Evolutionary conservation across 2,888 invertebrate genomes (phyloP).

Genomic region (Clanis bilineata): DNA sequence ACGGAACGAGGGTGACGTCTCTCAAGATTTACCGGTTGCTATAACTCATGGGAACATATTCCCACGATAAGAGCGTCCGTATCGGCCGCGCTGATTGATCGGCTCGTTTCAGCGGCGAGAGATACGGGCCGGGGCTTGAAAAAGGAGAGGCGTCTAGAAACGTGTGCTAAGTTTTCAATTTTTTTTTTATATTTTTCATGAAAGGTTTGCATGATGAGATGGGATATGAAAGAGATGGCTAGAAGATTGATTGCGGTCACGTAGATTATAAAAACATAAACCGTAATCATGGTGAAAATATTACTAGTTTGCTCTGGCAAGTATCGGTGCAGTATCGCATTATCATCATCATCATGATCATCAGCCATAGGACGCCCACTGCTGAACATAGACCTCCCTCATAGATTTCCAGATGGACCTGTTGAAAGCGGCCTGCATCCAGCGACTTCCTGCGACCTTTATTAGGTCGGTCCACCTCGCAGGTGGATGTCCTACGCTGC

Average conservation of each 20-base stretch:
- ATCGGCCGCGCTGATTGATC: conserved; percentile 34
- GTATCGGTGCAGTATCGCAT: too few relatives aligned
- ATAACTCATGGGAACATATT: conserved; percentile 10
- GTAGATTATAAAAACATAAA: too few relatives aligned
- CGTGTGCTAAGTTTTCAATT: neutral
- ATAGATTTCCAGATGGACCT: too few relatives aligned
- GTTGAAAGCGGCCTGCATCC: too few relatives aligned
- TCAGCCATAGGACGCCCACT: too few relatives aligned
- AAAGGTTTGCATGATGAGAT: neutral
- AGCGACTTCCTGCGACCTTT: too few relatives aligned
- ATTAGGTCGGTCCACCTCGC: too few relatives aligned
- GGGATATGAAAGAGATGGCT: neutral
- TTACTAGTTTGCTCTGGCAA: too few relatives aligned
- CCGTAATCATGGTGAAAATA: too few relatives aligned
- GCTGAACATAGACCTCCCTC: too few relatives aligned
- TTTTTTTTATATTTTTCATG: conserved; percentile 1
- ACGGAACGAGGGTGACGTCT: neutral
- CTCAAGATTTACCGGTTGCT: neutral
- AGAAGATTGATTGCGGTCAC: neutral
- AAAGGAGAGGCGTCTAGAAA: neutral
- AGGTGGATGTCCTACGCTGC: too few relatives aligned
- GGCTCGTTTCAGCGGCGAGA: conserved; percentile 31
- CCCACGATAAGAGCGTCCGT: conserved; percentile 11
- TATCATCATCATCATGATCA: too few relatives aligned
- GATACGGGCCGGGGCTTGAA: neutral